phyloP scores from a whole-genome alignment of 2,797 vertebrate genomes.

The Aplochiton taeniatus region DNA sequence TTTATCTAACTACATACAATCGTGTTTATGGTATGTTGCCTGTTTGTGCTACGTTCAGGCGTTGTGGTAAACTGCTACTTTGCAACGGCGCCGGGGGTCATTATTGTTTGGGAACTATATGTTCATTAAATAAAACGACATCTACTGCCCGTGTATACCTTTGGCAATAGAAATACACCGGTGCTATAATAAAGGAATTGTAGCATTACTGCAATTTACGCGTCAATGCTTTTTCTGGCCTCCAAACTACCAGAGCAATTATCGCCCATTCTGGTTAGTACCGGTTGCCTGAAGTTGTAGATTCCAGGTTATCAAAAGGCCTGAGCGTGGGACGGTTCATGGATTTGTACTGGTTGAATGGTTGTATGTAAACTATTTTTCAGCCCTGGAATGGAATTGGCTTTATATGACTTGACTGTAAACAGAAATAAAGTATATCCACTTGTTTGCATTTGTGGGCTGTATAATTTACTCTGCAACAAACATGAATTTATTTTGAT shows the following conservation, averaged over 20 bases:
- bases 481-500: no score
- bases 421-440: conserved; percentile 55
- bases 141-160: no score
- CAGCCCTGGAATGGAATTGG: conserved; percentile 45
- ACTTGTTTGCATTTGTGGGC: conserved; percentile 28
- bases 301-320: no score
- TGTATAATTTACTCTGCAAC: not conserved
- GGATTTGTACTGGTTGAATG: conserved; percentile 30
- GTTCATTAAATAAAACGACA: no score
- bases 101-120: conserved; percentile 11
- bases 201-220: no score
- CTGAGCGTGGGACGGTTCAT: not conserved
- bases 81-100: no score
- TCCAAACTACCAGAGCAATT: no score
- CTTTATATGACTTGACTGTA: conserved; percentile 66
- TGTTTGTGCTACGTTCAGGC: conserved; percentile 24
- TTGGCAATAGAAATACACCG: no score
- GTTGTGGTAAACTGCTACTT: conserved; percentile 12
- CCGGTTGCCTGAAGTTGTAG: no score
- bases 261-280: no score
- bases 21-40: conserved; percentile 34
- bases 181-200: no score
- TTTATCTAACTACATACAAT: conserved; percentile 28
- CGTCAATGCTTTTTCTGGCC: no score
- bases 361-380: conserved; percentile 14